Evolutionary conservation across 2,113 vertebrate genomes (phyloP).

Genomic region (Aspiorhynchus laticeps): DNA sequence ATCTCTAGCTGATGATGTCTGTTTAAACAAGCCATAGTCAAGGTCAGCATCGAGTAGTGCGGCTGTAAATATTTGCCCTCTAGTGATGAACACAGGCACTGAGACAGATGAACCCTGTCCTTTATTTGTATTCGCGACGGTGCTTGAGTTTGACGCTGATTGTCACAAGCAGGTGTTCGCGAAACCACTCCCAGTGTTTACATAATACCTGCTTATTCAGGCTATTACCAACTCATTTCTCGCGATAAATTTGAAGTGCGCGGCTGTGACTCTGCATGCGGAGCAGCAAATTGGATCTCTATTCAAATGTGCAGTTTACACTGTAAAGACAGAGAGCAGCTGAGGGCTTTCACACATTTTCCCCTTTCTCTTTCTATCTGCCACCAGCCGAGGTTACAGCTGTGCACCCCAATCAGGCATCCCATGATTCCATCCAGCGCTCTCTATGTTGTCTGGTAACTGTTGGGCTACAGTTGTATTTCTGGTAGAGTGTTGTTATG

Average conservation of each 20-base stretch:
- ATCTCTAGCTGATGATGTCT: background rate
- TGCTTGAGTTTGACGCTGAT: background rate
- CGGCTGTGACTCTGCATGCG: constrained; percentile 43
- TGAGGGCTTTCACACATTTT: constrained; percentile 15
- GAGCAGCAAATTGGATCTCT: constrained; percentile 55
- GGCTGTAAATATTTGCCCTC: constrained; percentile 24
- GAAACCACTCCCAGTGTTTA: constrained; percentile 42
- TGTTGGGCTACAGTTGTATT: background rate
- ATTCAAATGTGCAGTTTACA: constrained; percentile 53
- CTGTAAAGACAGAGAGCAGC: constrained; percentile 24
- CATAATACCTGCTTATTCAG: constrained; percentile 50
- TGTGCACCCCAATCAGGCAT: constrained; percentile 39
- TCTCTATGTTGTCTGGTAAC: constrained; percentile 20
- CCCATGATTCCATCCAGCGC: constrained; percentile 39
- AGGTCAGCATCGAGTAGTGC: background rate
- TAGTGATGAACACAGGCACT: constrained; percentile 11
- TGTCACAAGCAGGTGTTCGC: constrained; percentile 38
- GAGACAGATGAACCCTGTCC: constrained; percentile 6
- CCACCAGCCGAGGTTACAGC: constrained; percentile 32
- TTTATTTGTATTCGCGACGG: constrained; percentile 29
- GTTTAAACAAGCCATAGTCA: background rate
- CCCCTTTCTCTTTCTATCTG: background rate
- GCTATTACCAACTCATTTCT: constrained; percentile 56
- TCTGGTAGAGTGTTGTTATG: constrained; percentile 33
- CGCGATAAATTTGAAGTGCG: constrained; percentile 45